Evolutionary conservation across 2,888 invertebrate genomes (phyloP), one percentile per base, ranked within the genome.

Genomic region (Lordiphosa fenestrarum): DNA sequence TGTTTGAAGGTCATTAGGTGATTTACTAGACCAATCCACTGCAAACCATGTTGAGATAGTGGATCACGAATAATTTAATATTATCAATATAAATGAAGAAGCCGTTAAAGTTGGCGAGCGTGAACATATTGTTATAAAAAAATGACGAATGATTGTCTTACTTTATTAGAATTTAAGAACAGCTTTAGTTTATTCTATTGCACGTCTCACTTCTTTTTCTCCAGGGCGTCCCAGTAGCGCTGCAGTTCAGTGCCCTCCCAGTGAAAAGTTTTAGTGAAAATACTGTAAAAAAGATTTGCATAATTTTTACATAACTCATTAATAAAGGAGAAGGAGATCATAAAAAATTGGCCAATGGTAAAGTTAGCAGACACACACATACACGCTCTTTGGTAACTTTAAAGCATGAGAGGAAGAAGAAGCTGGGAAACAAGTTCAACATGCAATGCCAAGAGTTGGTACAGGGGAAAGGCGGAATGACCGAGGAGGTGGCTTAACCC

Each of bases 191-290:
- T 12, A 6, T 13, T 12, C 4, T 6, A 39, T 3, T 41, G n/a
- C 6, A 2, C 7, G 25, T 9, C 15, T 51, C 69, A 66, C 19
- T 61, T 65, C 44, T 50, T 73, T 10, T 85, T 71, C 10, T 30
- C 30, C 46, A 88, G 65, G 49, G 81, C 84, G 6, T 86, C 72
- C 88, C 88, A 87, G 71, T 93, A 93, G 35, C 81, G 85, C 38
- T 89, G 84, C 55, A 93, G 87, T 88, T 94, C 94, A 60, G 91
- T 88, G 48, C 92, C 93, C 89, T 94, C 94, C 94, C 94, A 95
- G 74, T 89, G 72, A 33, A 84, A 66, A 59, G 88, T 78, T 67
- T 89, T 89, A 19, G 91, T 71, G 67, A 91, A 90, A 51, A 89
- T 81, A 33, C 92, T 90, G 71, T 87, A 90, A 73, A 91, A 91